phyloP scores from a whole-genome alignment of 2,797 vertebrate species.

The Hephaestus fuliginosus region DNA sequence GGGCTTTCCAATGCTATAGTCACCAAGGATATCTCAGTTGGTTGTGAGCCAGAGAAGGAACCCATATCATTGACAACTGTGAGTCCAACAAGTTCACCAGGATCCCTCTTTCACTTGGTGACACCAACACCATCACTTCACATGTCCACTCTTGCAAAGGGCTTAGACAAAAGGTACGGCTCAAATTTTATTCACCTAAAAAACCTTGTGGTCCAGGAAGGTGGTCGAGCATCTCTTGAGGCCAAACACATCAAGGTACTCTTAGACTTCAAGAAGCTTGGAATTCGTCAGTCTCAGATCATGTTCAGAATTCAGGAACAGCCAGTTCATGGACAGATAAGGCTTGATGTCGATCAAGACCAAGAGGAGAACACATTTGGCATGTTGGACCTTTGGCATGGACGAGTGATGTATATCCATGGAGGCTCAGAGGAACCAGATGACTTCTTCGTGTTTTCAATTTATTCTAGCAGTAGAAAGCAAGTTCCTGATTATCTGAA shows the following conservation, averaged over 20 bases:
- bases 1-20: slow-evolving; percentile 88
- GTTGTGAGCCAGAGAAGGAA: slow-evolving; percentile 88
- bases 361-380: slow-evolving; percentile 89
- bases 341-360: slow-evolving; percentile 84
- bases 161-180: slow-evolving; percentile 80
- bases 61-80: slow-evolving; percentile 60
- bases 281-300: slow-evolving; percentile 90
- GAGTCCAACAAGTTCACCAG: slow-evolving; percentile 61
- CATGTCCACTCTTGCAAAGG: slow-evolving; percentile 80
- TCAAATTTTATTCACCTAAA: slow-evolving; percentile 86
- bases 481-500: slow-evolving; percentile 85
- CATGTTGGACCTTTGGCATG: slow-evolving; percentile 90
- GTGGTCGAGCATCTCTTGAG: slow-evolving; percentile 86
- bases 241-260: slow-evolving; percentile 91
- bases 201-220: slow-evolving; percentile 90
- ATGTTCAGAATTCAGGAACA: slow-evolving; percentile 88
- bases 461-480: slow-evolving; percentile 88
- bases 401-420: slow-evolving; percentile 90
- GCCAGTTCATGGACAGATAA: slow-evolving; percentile 88
- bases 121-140: slow-evolving; percentile 68
- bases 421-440: slow-evolving; percentile 90
- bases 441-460: slow-evolving; percentile 90
- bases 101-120: slow-evolving; percentile 57
- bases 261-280: slow-evolving; percentile 89
- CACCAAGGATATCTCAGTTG: slow-evolving; percentile 92